Conservation (phyloP, 1,140 invertebrate genomes). For the Leptonema lineaticorne region DNA sequence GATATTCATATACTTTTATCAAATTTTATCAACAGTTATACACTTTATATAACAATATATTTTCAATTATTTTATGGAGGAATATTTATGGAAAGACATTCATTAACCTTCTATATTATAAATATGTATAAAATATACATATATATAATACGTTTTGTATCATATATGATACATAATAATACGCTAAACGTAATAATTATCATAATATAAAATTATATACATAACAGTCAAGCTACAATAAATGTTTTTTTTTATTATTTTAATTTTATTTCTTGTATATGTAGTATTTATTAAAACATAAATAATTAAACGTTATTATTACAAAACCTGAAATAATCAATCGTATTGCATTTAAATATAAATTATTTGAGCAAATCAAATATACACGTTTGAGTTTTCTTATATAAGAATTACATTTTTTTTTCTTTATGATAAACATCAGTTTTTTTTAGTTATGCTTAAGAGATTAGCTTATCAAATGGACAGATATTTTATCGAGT, state of each 20-base stretch:
- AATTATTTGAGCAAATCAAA: background rate
- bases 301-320: too few species aligned
- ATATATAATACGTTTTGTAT: too few species aligned
- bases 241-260: too few species aligned
- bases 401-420: too few species aligned
- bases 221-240: background rate
- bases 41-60: conserved; percentile 9
- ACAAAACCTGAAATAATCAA: too few species aligned
- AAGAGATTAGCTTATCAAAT: conserved; percentile 21
- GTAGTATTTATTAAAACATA: too few species aligned
- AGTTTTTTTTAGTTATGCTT: conserved; percentile 8
- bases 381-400: too few species aligned
- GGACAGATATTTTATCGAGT: conserved; percentile 24
- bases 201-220: conserved; percentile 6
- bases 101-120: background rate
- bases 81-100: conserved; percentile 18
- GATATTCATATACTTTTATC: background rate
- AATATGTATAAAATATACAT: background rate
- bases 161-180: too few species aligned
- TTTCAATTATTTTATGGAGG: conserved; percentile 16
- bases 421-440: conserved; percentile 12
- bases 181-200: conserved; percentile 3
- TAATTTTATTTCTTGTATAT: too few species aligned
- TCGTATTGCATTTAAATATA: background rate
- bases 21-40: conserved; percentile 6